phyloP scores from a whole-genome alignment of 2,888 invertebrate genomes.

The Drosophila kambysellisi region DNA sequence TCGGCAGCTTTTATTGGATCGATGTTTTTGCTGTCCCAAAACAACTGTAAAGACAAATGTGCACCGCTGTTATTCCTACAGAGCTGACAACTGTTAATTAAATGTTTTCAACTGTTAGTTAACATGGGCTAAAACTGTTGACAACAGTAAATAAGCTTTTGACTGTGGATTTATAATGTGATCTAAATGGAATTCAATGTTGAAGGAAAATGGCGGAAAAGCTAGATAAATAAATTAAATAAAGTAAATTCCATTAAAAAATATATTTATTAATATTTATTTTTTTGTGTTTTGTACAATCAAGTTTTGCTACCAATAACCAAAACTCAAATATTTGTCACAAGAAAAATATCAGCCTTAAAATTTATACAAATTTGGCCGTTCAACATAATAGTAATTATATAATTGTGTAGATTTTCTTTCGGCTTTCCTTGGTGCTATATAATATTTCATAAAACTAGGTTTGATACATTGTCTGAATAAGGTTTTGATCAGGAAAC shows the following conservation, averaged over 20 bases:
- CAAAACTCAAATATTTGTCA: no score
- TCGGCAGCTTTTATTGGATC: not conserved
- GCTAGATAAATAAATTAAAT: no score
- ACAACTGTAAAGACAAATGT: not conserved
- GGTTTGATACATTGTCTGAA: no score
- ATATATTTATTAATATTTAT: not conserved
- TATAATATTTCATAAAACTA: no score
- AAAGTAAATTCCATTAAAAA: no score
- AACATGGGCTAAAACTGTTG: not conserved
- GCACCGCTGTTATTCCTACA: not conserved
- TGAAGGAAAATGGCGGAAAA: not conserved
- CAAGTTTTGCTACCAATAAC: no score
- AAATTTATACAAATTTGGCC: no score
- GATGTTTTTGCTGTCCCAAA: not conserved
- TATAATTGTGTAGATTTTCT: no score
- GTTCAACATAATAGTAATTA: no score
- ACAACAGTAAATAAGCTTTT: not conserved
- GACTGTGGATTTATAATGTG: not conserved
- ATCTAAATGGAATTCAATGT: constrained; percentile 24
- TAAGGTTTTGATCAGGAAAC: not conserved
- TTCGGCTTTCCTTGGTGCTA: no score
- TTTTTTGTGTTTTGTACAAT: no score
- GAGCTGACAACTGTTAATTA: not conserved
- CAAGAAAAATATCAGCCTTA: no score
- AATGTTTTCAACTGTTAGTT: not conserved